These are phyloP conservation scores for Lutraria rhynchaena DNA, from an alignment of 1,140 invertebrate species.

Conservation along the genomic window DNA sequence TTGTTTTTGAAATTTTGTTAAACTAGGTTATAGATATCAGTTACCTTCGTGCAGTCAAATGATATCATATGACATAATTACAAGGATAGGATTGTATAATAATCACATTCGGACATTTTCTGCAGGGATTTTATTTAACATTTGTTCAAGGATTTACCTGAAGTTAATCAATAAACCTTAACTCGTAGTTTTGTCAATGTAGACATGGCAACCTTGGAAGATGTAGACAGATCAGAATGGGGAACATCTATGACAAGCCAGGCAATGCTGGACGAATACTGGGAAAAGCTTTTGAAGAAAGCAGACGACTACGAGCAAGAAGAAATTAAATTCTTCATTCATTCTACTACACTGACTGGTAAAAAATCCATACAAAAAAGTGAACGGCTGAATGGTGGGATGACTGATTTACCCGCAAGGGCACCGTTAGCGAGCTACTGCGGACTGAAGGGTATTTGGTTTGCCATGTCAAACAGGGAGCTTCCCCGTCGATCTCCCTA, in stretches of 20 bases:
- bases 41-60: too few species aligned
- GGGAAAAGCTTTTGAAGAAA: constrained; percentile 36
- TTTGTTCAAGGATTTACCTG: too few species aligned
- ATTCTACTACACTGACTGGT: constrained; percentile 43
- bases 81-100: too few species aligned
- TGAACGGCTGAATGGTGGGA: constrained; percentile 25
- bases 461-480: constrained; percentile 20
- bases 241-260: neutral
- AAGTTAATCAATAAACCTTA: too few species aligned
- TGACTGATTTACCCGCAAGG: constrained; percentile 24
- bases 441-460: constrained; percentile 32
- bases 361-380: constrained; percentile 27
- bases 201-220: too few species aligned
- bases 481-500: constrained; percentile 37
- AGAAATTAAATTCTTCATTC: constrained; percentile 50
- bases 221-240: constrained; percentile 29
- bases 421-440: constrained; percentile 33
- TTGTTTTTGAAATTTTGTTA: too few species aligned
- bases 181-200: too few species aligned
- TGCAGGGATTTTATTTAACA: too few species aligned
- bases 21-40: too few species aligned
- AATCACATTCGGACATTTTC: too few species aligned
- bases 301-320: constrained; percentile 38
- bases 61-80: too few species aligned
- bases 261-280: constrained; percentile 37